phyloP scores from a whole-genome alignment of 2,113 vertebrate genomes.

The Varanus komodoensis region DNA sequence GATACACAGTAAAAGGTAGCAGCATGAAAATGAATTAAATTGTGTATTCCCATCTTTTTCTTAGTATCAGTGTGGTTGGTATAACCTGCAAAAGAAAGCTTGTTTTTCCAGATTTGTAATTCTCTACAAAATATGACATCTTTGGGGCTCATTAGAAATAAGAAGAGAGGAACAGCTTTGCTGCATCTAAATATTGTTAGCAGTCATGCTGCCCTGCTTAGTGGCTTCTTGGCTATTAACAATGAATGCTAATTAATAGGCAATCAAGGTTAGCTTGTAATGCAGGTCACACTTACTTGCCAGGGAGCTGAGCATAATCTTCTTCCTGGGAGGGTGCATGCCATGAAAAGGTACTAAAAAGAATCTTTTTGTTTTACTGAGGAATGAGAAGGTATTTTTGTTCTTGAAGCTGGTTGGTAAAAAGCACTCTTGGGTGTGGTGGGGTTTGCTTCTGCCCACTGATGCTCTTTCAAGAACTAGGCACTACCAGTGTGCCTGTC shows the following conservation, averaged over 20 bases:
- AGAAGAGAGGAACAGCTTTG: slow-evolving; percentile 2
- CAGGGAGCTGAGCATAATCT: background rate
- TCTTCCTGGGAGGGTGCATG: background rate
- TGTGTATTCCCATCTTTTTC: background rate
- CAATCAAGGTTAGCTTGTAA: background rate
- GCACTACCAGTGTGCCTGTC: background rate
- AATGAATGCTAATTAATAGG: background rate
- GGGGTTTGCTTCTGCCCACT: background rate
- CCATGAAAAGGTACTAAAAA: background rate
- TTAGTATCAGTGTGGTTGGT: background rate
- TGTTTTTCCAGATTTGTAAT: background rate
- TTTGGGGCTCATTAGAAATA: background rate
- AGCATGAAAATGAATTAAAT: slow-evolving; percentile 15
- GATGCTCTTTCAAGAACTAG: background rate
- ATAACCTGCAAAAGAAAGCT: background rate
- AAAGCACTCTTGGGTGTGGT: background rate
- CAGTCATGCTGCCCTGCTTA: background rate
- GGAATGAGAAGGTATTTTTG: background rate
- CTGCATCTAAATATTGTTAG: slow-evolving; percentile 13
- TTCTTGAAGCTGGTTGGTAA: background rate
- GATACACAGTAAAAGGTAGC: background rate
- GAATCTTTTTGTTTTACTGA: background rate
- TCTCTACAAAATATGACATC: background rate
- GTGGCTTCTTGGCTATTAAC: background rate
- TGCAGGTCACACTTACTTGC: slow-evolving; percentile 1